phyloP scores from a whole-genome alignment of 2,888 invertebrate species.

The Leptodirus hochenwartii region DNA sequence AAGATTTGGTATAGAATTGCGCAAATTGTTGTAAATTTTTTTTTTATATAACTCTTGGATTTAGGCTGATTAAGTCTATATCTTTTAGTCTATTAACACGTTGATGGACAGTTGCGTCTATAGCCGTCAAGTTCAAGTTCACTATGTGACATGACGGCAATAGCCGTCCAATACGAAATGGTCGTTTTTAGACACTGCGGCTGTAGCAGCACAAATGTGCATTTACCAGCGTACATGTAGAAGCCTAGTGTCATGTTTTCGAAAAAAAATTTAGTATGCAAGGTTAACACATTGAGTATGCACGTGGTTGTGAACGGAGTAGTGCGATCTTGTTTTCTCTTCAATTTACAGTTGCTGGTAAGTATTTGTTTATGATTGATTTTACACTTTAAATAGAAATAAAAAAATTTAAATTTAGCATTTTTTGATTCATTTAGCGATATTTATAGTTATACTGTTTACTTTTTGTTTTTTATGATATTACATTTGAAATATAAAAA shows the following conservation, averaged over 20 bases:
- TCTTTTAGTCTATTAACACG: no score
- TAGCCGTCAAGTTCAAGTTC: no score
- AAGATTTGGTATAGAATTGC: no score
- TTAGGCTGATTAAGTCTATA: no score
- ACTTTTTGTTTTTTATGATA: slow-evolving; percentile 2
- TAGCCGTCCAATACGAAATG: slow-evolving; percentile 7
- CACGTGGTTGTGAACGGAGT: slow-evolving; percentile 7
- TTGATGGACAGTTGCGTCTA: no score
- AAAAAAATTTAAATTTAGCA: slow-evolving; percentile 4
- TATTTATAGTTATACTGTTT: no score
- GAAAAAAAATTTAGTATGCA: slow-evolving; percentile 6
- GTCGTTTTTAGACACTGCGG: slow-evolving; percentile 7
- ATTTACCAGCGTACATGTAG: slow-evolving; percentile 9
- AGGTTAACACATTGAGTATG: slow-evolving; percentile 5
- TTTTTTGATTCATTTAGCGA: no score
- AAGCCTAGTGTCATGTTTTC: slow-evolving; percentile 8
- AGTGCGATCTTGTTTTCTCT: no score
- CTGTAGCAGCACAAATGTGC: slow-evolving; percentile 8
- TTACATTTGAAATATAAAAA: no score
- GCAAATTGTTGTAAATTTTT: no score
- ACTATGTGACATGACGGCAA: no score
- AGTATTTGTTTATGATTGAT: slow-evolving; percentile 9
- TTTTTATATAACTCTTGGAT: no score
- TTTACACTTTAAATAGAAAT: slow-evolving; percentile 8
- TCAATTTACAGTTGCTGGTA: slow-evolving; percentile 5